Evolutionary conservation across 2,888 invertebrate species (phyloP).

Genomic region (Coecobrya sp.): DNA sequence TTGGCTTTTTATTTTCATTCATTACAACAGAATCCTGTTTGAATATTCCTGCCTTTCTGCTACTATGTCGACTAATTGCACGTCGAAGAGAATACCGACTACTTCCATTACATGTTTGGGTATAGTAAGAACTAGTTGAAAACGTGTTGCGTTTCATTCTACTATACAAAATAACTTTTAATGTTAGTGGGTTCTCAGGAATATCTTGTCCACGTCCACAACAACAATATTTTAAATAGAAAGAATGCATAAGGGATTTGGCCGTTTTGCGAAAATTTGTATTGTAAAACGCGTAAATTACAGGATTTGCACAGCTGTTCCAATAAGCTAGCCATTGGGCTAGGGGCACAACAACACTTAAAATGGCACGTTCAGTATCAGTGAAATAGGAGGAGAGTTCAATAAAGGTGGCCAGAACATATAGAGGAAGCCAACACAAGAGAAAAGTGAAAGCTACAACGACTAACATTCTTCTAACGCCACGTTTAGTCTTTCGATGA

Average conservation of each 20-base stretch:
- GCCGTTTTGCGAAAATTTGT: constrained; percentile 97
- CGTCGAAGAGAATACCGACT: no score
- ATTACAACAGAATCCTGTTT: no score
- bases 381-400: constrained; percentile 92
- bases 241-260: constrained; percentile 77
- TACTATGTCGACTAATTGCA: no score
- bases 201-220: no score
- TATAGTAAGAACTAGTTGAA: no score
- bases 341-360: constrained; percentile 94
- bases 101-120: no score
- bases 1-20: no score
- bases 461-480: constrained; percentile 97
- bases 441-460: constrained; percentile 97
- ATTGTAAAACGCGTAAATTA: constrained; percentile 97
- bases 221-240: no score
- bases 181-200: no score
- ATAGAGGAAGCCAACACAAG: constrained; percentile 96
- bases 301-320: constrained; percentile 98
- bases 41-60: no score
- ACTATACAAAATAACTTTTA: no score
- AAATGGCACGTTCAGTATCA: constrained; percentile 91
- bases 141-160: no score
- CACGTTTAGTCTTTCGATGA: constrained; percentile 97
- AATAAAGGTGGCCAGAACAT: constrained; percentile 95
- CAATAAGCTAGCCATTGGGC: constrained; percentile 97